Evolutionary conservation across 2,888 invertebrate species (phyloP), one percentile per base, ranked within the genome.

Genomic region (Coremacera marginata): DNA sequence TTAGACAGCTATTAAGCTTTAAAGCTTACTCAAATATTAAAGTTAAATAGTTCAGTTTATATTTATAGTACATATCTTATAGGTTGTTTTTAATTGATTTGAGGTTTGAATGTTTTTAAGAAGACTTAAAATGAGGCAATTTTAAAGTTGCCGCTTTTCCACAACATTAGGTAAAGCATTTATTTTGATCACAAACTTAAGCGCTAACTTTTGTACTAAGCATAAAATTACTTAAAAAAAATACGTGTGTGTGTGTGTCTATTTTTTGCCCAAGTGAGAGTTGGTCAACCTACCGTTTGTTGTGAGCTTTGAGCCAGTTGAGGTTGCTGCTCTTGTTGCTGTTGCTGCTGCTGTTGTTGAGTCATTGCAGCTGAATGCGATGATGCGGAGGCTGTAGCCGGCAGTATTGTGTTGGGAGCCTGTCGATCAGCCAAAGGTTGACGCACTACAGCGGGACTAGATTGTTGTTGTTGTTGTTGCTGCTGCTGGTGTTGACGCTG

Each of bases 401-500:
- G 86, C 84, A 94, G 91, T 89, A 94, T 94, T 84, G 94, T 94
- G 91, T 96, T 95, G 82, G 95, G 93, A 82, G 92, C 93, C 63
- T 94, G 91, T 79, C 95, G 92, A 78, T 93, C 91, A 76, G 94
- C 94, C 79, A 96, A 91, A 75, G 96, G 96, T 88, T 95, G 94
- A 85, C 96, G 91, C 55, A 78, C 76, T 14, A 49, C 19, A 55
- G 84, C 83, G 82, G 84, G 86, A 87, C 85, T 87, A 87, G 83
- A 87, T 77, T 67, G 80, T 52, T 77, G 79, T 77, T 82, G 83
- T 81, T 84, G 76, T 60, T 81, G 82, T 49, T 82, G 75, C 74
- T 72, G 83, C 77, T 78, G 84, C 72, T 76, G 81, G 74, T 73
- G 73, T 34, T 76, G 78, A 76, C 82, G 82, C 76, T 82, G 82